Evolutionary conservation across 2,888 invertebrate genomes (phyloP).

Genomic region (Caenorhabditis wallacei): DNA sequence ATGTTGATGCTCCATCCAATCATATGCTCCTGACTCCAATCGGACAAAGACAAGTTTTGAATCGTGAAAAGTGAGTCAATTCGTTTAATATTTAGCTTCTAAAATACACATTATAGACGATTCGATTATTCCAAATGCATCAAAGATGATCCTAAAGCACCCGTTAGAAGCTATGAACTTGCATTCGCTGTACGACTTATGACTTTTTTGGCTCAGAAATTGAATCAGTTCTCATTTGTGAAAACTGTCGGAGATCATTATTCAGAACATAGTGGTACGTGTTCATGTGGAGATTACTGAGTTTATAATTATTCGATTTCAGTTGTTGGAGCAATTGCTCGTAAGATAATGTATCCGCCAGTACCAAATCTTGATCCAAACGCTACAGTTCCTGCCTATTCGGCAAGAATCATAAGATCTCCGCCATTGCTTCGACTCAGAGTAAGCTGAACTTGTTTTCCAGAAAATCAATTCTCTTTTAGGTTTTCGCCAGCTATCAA

Average conservation of each 20-base stretch:
- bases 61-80: slow-evolving; percentile 48
- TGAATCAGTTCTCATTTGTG: slow-evolving; percentile 34
- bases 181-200: slow-evolving; percentile 28
- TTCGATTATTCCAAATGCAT: slow-evolving; percentile 55
- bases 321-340: slow-evolving; percentile 58
- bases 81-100: background rate
- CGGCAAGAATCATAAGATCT: slow-evolving; percentile 37
- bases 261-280: slow-evolving; percentile 45
- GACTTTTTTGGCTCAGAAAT: slow-evolving; percentile 32
- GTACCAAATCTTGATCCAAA: slow-evolving; percentile 64
- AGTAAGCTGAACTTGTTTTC: slow-evolving; percentile 30
- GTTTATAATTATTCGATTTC: slow-evolving; percentile 5
- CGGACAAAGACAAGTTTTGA: slow-evolving; percentile 68
- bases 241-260: slow-evolving; percentile 19
- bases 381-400: slow-evolving; percentile 56
- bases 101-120: slow-evolving; percentile 26
- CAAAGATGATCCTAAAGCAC: slow-evolving; percentile 41
- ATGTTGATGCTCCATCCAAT: slow-evolving; percentile 61
- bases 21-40: slow-evolving; percentile 64
- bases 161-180: slow-evolving; percentile 27
- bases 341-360: slow-evolving; percentile 70
- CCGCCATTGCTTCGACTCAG: slow-evolving; percentile 65
- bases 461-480: background rate
- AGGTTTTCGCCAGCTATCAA: slow-evolving; percentile 44
- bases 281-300: no score